Conservation (phyloP, 2,797 vertebrate species). For the Oophaga sylvatica region DNA sequence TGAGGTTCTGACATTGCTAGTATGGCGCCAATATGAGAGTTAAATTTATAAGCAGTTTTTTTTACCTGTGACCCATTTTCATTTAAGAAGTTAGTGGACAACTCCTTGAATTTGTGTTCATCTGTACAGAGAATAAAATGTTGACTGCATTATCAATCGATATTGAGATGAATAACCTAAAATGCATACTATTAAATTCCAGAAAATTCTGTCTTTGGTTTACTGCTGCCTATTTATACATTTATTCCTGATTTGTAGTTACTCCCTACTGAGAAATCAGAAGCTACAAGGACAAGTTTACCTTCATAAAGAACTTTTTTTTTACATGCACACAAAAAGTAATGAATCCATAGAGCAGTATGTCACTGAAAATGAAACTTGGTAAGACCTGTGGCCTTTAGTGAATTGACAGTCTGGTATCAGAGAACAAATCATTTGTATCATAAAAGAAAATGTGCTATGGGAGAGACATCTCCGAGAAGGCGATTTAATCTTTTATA, state of each 20-base stretch:
- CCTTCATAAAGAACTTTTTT: constrained; percentile 33
- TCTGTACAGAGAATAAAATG: too few species aligned
- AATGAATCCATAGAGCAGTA: constrained; percentile 40
- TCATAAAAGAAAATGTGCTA: constrained; percentile 53
- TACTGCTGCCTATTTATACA: not conserved
- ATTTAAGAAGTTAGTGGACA: too few species aligned
- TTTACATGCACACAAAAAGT: constrained; percentile 31
- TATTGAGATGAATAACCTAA: not conserved
- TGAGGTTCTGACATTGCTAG: too few species aligned
- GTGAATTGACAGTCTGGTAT: constrained; percentile 49
- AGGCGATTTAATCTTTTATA: constrained; percentile 52
- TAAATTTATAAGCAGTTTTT: too few species aligned
- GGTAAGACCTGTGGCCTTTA: constrained; percentile 41
- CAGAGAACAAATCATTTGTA: constrained; percentile 44
- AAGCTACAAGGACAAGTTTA: constrained; percentile 5
- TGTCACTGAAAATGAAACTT: constrained; percentile 38
- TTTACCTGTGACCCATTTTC: too few species aligned
- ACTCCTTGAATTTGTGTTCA: too few species aligned
- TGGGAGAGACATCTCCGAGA: constrained; percentile 22
- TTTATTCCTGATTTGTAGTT: not conserved
- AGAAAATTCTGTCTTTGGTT: not conserved
- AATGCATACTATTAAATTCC: not conserved
- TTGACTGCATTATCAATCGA: too few species aligned
- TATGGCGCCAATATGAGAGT: too few species aligned
- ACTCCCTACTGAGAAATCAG: constrained; percentile 2